A percentile compares a stretch with the other conserved stretches of the same genome.
Evolutionary conservation across 1,140 invertebrate species (phyloP).

Genomic region (Ridgeia piscesae): DNA sequence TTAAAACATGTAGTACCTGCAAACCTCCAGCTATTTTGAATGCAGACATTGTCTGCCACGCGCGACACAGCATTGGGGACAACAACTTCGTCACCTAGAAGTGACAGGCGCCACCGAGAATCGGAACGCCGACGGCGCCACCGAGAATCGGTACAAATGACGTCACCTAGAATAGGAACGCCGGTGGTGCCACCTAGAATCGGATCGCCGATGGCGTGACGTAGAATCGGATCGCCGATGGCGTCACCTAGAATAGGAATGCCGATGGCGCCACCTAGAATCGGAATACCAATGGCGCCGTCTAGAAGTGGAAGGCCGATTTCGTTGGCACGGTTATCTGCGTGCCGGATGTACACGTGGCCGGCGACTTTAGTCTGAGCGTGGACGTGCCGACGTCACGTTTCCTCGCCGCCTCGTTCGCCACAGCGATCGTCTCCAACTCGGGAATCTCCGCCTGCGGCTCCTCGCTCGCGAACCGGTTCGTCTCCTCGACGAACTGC

Average conservation of each 20-base stretch:
- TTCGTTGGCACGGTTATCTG: not conserved
- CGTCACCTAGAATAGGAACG: too few species aligned
- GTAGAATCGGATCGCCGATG: too few species aligned
- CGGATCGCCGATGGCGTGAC: not conserved
- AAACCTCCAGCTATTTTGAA: not conserved
- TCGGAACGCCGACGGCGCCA: too few species aligned
- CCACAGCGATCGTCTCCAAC: not conserved
- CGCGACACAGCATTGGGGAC: not conserved
- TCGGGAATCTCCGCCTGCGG: not conserved
- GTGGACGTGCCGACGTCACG: not conserved
- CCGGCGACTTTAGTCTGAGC: not conserved
- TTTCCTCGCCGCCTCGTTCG: not conserved
- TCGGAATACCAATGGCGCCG: not conserved
- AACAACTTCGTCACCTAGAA: not conserved
- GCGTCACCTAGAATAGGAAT: not conserved
- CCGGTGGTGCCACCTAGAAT: too few species aligned
- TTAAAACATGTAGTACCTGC: not conserved
- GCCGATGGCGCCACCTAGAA: not conserved
- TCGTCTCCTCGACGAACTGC: not conserved
- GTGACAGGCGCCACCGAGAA: not conserved
- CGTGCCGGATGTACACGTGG: not conserved
- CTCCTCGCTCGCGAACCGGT: not conserved
- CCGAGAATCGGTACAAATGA: not conserved
- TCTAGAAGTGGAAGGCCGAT: not conserved
- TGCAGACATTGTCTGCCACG: not conserved